Percentiles rank a stretch among this genome's conserved stretches.
phyloP scores from a whole-genome alignment of 2,113 vertebrate genomes.

The Salminus brasiliensis region DNA sequence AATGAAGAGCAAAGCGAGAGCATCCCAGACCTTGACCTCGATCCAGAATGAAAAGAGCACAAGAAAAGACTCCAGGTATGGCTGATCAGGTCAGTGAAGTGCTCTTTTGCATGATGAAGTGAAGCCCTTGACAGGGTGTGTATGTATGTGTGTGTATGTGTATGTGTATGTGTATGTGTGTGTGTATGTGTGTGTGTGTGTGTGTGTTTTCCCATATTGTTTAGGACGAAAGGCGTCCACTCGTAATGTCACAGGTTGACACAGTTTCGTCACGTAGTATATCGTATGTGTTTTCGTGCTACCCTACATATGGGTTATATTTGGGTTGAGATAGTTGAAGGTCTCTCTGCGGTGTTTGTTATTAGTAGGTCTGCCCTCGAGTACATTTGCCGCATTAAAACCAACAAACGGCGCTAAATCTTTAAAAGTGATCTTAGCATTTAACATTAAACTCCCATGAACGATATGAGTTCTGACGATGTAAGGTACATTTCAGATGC shows the following conservation, averaged over 20 bases:
- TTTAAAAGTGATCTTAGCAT: not conserved
- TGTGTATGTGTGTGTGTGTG: no score
- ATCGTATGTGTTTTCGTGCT: not conserved
- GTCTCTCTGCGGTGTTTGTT: not conserved
- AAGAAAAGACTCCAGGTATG: not conserved
- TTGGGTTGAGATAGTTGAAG: not conserved
- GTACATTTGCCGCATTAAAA: not conserved
- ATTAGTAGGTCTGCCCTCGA: not conserved
- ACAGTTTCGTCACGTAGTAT: not conserved
- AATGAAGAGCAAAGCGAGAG: constrained; percentile 11
- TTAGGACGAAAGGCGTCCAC: not conserved
- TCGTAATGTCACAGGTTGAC: not conserved
- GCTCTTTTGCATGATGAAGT: not conserved
- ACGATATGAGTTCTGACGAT: not conserved
- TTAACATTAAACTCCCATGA: no score
- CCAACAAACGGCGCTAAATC: not conserved
- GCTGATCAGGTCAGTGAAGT: constrained; percentile 24
- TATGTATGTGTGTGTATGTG: no score
- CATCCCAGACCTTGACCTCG: not conserved
- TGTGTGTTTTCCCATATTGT: not conserved
- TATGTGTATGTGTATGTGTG: no score
- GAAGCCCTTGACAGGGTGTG: not conserved
- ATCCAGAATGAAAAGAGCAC: not conserved
- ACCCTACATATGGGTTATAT: not conserved
- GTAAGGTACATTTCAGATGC: not conserved